phyloP scores from a whole-genome alignment of 1,140 invertebrate species.

The Hyphantria cunea region DNA sequence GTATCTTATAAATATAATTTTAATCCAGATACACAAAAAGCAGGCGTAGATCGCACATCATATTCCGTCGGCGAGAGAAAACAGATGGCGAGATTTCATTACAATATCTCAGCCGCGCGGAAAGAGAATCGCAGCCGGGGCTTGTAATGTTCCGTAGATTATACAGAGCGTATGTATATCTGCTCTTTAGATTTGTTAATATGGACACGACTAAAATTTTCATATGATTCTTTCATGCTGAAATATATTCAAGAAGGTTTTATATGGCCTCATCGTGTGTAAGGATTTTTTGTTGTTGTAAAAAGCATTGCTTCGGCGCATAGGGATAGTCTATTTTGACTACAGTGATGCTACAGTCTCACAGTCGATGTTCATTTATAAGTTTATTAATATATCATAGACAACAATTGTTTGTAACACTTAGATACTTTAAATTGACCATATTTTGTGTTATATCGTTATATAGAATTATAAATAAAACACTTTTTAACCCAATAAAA shows the following conservation, averaged over 20 bases:
- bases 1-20: constrained; percentile 46
- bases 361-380: no score
- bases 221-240: constrained; percentile 18
- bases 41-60: constrained; percentile 62
- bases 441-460: no score
- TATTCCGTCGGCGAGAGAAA: constrained; percentile 65
- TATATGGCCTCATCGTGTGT: background rate
- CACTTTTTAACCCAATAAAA: no score
- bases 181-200: constrained; percentile 47
- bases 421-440: no score
- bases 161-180: constrained; percentile 60
- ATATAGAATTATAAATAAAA: no score
- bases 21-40: constrained; percentile 59
- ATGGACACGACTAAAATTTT: constrained; percentile 26
- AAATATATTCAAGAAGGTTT: constrained; percentile 4
- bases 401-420: no score
- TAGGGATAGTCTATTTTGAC: no score
- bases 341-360: no score
- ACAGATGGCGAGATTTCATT: constrained; percentile 76
- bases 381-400: no score
- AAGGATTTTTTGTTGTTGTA: no score
- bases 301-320: no score
- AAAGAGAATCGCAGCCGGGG: constrained; percentile 65
- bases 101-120: constrained; percentile 69
- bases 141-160: constrained; percentile 63